A percentile compares a stretch with the other conserved stretches of the same genome.
Evolutionary conservation across 2,888 invertebrate genomes (phyloP).

Genomic region (Amphipoea oculea): DNA sequence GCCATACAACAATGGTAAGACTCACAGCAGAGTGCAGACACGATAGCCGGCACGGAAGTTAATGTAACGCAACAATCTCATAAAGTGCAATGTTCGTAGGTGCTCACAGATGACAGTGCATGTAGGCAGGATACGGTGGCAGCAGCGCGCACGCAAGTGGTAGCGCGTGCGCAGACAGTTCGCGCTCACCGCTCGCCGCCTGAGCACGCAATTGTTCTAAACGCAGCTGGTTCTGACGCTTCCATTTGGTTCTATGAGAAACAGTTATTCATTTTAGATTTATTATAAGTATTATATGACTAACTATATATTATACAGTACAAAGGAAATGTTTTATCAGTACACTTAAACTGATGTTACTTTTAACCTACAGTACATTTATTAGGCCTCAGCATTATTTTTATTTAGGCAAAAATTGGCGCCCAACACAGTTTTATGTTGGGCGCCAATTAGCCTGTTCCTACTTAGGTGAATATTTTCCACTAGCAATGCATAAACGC

Average conservation of each 20-base stretch:
- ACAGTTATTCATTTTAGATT: not conserved
- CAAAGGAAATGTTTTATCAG: not conserved
- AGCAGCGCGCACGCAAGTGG: constrained; percentile 86
- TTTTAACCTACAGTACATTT: not conserved
- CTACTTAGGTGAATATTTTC: not conserved
- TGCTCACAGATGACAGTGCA: constrained; percentile 86
- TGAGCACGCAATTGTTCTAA: constrained; percentile 96
- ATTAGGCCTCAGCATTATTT: not conserved
- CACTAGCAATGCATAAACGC: not conserved
- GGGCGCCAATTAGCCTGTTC: not conserved
- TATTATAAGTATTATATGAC: not conserved
- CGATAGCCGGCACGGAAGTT: not conserved
- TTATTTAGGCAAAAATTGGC: not conserved
- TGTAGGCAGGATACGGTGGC: constrained; percentile 87
- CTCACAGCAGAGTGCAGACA: not conserved
- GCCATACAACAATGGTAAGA: not conserved
- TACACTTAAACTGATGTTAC: not conserved
- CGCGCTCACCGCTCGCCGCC: constrained; percentile 93
- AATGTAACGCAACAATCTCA: not conserved
- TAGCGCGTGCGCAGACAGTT: constrained; percentile 81
- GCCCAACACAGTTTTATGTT: constrained; percentile 1
- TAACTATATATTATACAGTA: not conserved
- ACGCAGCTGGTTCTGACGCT: constrained; percentile 96
- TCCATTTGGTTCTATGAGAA: constrained; percentile 94
- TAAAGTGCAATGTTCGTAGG: not conserved